Evolutionary conservation across 2,797 vertebrate species (phyloP).

Genomic region (Sebastes goodei): DNA sequence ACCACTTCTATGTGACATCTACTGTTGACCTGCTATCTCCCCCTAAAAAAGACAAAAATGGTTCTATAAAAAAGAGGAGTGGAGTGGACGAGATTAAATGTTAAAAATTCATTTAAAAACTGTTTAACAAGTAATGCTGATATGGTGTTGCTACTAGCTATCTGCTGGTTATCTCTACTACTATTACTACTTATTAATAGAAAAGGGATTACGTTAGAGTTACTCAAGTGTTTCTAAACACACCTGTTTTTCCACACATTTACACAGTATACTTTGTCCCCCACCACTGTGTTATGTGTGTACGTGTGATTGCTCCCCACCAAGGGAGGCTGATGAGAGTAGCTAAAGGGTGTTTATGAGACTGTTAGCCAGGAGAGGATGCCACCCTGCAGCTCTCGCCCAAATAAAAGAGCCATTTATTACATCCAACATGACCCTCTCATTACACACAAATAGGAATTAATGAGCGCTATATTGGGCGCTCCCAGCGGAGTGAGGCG

Average conservation of each 20-base stretch:
- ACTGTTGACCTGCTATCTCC: too few relatives aligned
- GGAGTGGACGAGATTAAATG: neutral
- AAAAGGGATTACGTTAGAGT: neutral
- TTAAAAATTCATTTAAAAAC: neutral
- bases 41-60: too few relatives aligned
- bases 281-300: neutral
- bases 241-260: constrained; percentile 28
- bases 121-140: neutral
- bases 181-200: neutral
- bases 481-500: constrained; percentile 75
- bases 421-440: constrained; percentile 85
- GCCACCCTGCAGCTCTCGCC: constrained; percentile 76
- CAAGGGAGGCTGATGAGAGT: constrained; percentile 70
- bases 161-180: neutral
- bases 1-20: too few relatives aligned
- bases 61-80: too few relatives aligned
- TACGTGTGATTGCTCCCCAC: constrained; percentile 52
- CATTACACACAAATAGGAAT: constrained; percentile 85
- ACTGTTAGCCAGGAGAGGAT: constrained; percentile 75
- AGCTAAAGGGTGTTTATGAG: constrained; percentile 81
- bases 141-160: neutral
- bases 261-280: neutral
- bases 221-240: constrained; percentile 7
- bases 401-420: constrained; percentile 86
- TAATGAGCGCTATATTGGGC: constrained; percentile 83